Evolutionary conservation across 2,888 invertebrate genomes (phyloP).

Genomic region (Drosophila cognata): DNA sequence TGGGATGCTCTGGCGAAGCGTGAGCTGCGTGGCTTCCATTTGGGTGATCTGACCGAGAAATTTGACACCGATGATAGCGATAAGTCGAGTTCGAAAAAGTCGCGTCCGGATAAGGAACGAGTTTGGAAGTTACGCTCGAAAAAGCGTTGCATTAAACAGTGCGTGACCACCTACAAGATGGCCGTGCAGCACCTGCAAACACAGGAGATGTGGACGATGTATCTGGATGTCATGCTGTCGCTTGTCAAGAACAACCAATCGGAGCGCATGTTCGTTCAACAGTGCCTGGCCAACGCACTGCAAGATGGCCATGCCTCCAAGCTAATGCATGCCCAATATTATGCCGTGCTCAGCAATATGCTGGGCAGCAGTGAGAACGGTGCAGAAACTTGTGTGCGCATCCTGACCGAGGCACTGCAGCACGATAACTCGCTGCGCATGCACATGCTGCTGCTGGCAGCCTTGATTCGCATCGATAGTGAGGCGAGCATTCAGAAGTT

Average conservation of each 20-base stretch:
- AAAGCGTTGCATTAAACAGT: slow-evolving; percentile 85
- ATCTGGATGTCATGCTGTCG: slow-evolving; percentile 87
- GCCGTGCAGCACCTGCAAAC: slow-evolving; percentile 85
- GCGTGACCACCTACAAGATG: slow-evolving; percentile 86
- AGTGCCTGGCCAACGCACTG: slow-evolving; percentile 86
- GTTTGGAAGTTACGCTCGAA: slow-evolving; percentile 77
- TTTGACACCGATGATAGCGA: slow-evolving; percentile 37
- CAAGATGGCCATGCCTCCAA: slow-evolving; percentile 85
- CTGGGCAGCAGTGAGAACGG: slow-evolving; percentile 54
- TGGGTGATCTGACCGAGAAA: slow-evolving; percentile 64
- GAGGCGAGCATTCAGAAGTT: slow-evolving; percentile 84
- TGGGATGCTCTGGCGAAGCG: slow-evolving; percentile 88
- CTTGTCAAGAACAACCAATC: slow-evolving; percentile 85
- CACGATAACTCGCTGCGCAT: slow-evolving; percentile 78
- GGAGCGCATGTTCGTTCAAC: slow-evolving; percentile 85
- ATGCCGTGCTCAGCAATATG: slow-evolving; percentile 81
- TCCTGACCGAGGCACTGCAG: slow-evolving; percentile 85
- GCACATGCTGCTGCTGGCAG: slow-evolving; percentile 86
- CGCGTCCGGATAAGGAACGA: slow-evolving; percentile 19
- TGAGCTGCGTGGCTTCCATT: slow-evolving; percentile 86
- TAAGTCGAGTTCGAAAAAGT: slow-evolving; percentile 46
- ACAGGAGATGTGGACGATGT: slow-evolving; percentile 86
- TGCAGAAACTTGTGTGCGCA: slow-evolving; percentile 53
- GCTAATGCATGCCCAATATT: slow-evolving; percentile 86
- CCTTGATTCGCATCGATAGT: slow-evolving; percentile 84